Conservation (phyloP, 2,113 vertebrate species). For the Archocentrus centrarchus region DNA sequence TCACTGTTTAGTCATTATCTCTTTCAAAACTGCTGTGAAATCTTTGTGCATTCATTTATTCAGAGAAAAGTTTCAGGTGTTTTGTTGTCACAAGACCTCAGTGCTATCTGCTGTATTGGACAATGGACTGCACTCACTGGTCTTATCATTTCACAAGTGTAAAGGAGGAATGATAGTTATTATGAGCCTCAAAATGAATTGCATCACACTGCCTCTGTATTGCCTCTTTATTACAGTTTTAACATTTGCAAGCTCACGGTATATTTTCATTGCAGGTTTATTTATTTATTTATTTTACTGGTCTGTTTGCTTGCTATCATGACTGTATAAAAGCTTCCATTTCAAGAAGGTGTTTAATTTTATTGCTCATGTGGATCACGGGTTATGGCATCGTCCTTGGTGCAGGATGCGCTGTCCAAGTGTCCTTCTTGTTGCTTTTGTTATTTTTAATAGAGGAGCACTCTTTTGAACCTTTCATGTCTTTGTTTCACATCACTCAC, state of each 20-base stretch:
- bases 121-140: neutral
- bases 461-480: constrained; percentile 6
- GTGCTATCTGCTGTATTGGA: neutral
- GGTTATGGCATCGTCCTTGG: neutral
- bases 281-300: neutral
- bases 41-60: neutral
- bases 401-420: neutral
- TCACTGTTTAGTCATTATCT: neutral
- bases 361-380: neutral
- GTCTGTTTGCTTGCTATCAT: neutral
- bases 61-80: neutral
- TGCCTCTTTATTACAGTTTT: neutral
- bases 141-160: neutral
- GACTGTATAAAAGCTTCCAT: neutral
- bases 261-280: neutral
- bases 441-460: neutral
- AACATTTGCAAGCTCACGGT: neutral
- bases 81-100: neutral
- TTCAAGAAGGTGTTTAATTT: neutral
- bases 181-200: neutral
- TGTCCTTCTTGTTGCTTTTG: neutral
- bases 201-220: neutral
- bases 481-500: constrained; percentile 43
- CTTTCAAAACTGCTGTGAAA: neutral
- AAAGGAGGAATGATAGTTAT: neutral